Evolutionary conservation across 2,113 vertebrate species (phyloP).

Genomic region (Amblyopsis rosae): DNA sequence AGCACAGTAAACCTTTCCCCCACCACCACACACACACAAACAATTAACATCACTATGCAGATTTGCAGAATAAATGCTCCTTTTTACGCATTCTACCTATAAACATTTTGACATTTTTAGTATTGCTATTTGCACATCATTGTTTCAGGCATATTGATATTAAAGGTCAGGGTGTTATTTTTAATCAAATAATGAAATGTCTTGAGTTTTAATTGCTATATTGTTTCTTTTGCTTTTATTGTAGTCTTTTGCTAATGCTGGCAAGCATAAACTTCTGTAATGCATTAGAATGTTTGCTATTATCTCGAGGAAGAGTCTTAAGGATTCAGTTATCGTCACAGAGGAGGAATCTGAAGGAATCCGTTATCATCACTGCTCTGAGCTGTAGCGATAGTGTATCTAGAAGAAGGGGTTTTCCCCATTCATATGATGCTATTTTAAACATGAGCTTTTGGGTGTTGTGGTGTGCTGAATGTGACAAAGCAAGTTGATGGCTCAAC

Average conservation of each 20-base stretch:
- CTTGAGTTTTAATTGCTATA: slow-evolving; percentile 46
- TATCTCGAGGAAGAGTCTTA: slow-evolving; percentile 36
- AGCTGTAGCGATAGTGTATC: slow-evolving; percentile 46
- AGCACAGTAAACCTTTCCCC: background rate
- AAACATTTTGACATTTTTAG: slow-evolving; percentile 4
- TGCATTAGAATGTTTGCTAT: slow-evolving; percentile 57
- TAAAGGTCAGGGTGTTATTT: slow-evolving; percentile 25
- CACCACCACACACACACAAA: background rate
- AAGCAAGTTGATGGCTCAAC: slow-evolving; percentile 54
- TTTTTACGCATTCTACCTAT: background rate
- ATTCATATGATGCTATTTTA: slow-evolving; percentile 52
- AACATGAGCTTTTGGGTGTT: slow-evolving; percentile 46
- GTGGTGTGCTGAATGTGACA: slow-evolving; percentile 52
- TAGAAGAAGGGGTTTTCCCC: slow-evolving; percentile 40
- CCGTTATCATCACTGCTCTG: slow-evolving; percentile 53
- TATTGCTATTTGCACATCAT: background rate
- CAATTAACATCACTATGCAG: background rate
- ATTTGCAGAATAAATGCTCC: no score
- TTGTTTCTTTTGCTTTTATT: slow-evolving; percentile 48
- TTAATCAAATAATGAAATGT: slow-evolving; percentile 35
- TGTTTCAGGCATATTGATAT: slow-evolving; percentile 39
- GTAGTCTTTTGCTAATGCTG: slow-evolving; percentile 57
- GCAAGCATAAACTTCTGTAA: slow-evolving; percentile 68
- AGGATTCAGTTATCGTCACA: background rate
- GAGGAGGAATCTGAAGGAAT: slow-evolving; percentile 36